These are phyloP conservation scores for Lepus oiostolus DNA, from an alignment of 2,797 vertebrate species.

Conservation along the genomic window DNA sequence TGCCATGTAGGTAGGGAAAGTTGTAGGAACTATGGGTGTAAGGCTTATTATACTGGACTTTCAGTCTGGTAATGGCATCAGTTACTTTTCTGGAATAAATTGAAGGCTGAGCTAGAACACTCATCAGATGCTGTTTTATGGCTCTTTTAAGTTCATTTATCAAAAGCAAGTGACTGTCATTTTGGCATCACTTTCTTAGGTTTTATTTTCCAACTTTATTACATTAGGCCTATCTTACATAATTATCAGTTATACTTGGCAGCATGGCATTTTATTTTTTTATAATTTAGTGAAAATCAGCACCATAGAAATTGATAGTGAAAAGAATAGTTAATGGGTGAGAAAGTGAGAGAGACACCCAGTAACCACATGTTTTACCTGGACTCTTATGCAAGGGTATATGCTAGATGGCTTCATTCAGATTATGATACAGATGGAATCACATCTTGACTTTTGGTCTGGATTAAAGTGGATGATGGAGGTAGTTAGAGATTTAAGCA, in stretches of 20 bases:
- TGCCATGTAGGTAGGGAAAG: neutral
- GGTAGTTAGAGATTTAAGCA: slow-evolving; percentile 62
- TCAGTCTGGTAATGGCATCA: neutral
- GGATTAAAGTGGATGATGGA: neutral
- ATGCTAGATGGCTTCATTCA: neutral
- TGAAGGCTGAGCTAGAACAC: neutral
- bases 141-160: neutral
- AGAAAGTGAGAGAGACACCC: neutral
- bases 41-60: neutral
- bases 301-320: neutral
- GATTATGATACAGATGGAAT: neutral
- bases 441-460: neutral
- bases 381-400: neutral
- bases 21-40: neutral
- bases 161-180: neutral
- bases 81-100: neutral
- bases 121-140: neutral
- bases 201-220: neutral
- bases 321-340: neutral
- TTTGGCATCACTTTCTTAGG: neutral
- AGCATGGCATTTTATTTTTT: neutral
- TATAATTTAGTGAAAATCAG: slow-evolving; percentile 41
- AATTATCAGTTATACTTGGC: neutral
- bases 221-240: neutral
- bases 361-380: neutral